Percentiles rank a stretch among this genome's conserved stretches.
Conservation (phyloP, 2,113 vertebrate species). For the Ancistrus triradiatus region DNA sequence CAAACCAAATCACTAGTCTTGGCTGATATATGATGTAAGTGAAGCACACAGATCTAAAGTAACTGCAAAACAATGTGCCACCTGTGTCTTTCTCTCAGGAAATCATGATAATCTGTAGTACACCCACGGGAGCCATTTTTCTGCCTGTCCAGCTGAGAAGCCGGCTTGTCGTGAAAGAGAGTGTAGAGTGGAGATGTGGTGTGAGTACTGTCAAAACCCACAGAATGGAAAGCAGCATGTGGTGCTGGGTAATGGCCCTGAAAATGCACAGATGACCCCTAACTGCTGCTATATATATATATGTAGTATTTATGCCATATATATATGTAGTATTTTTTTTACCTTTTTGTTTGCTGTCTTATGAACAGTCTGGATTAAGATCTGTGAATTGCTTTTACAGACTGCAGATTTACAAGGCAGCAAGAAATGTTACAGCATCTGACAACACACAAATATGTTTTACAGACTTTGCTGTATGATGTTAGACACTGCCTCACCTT, state of each 20-base stretch:
- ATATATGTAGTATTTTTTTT: conserved; percentile 30
- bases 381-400: neutral
- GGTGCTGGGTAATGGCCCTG: conserved; percentile 43
- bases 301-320: too few species aligned
- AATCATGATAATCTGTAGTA: conserved; percentile 34
- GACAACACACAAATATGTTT: too few species aligned
- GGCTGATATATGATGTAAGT: too few species aligned
- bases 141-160: conserved; percentile 21
- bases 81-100: conserved; percentile 36
- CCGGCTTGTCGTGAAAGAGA: conserved; percentile 1
- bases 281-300: conserved; percentile 29
- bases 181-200: conserved; percentile 5
- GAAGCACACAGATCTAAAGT: conserved; percentile 17
- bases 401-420: too few species aligned
- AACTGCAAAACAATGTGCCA: conserved; percentile 14
- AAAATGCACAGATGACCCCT: conserved; percentile 45
- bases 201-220: conserved; percentile 24
- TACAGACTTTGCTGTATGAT: neutral
- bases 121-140: conserved; percentile 9
- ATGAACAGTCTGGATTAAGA: too few species aligned
- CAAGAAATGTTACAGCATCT: too few species aligned
- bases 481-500: conserved; percentile 75
- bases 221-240: conserved; percentile 44
- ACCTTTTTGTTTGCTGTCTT: conserved; percentile 24
- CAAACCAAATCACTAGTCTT: too few species aligned